Evolutionary conservation across 2,888 invertebrate genomes (phyloP).

Genomic region (Matsumyia berberina): DNA sequence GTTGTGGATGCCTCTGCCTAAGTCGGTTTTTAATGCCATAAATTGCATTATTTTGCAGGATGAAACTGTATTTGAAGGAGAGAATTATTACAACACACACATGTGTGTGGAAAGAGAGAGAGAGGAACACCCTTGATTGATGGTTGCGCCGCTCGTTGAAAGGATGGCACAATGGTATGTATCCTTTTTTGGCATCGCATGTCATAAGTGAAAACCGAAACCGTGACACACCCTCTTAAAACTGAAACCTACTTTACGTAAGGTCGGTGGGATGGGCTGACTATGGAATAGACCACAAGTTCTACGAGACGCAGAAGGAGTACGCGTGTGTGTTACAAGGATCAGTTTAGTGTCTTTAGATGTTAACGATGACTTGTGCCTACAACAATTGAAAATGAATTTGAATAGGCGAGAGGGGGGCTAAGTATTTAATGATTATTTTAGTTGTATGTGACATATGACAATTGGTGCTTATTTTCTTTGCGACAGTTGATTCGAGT

Average conservation of each 20-base stretch:
- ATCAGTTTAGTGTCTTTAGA: slow-evolving; percentile 1
- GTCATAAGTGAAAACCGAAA: slow-evolving; percentile 73
- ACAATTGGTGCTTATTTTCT: neutral
- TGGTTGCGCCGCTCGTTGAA: slow-evolving; percentile 48
- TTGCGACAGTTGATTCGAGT: neutral
- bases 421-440: neutral
- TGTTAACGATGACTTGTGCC: neutral
- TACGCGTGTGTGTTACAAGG: neutral
- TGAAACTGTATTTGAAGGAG: slow-evolving; percentile 60
- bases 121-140: slow-evolving; percentile 63
- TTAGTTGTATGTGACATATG: neutral
- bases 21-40: slow-evolving; percentile 75
- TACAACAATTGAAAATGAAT: slow-evolving; percentile 16
- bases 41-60: slow-evolving; percentile 73
- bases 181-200: slow-evolving; percentile 65
- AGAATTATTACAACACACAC: slow-evolving; percentile 57
- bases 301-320: slow-evolving; percentile 2
- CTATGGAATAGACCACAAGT: slow-evolving; percentile 32
- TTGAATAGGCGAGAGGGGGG: neutral
- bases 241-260: slow-evolving; percentile 19
- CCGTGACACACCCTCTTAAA: slow-evolving; percentile 47
- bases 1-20: slow-evolving; percentile 54
- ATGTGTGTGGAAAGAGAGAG: neutral
- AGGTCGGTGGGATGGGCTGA: no score
- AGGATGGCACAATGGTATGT: slow-evolving; percentile 27